These are phyloP conservation scores for Pogonognathellus flavescens DNA, from an alignment of 1,140 invertebrate species.

Conservation along the genomic window DNA sequence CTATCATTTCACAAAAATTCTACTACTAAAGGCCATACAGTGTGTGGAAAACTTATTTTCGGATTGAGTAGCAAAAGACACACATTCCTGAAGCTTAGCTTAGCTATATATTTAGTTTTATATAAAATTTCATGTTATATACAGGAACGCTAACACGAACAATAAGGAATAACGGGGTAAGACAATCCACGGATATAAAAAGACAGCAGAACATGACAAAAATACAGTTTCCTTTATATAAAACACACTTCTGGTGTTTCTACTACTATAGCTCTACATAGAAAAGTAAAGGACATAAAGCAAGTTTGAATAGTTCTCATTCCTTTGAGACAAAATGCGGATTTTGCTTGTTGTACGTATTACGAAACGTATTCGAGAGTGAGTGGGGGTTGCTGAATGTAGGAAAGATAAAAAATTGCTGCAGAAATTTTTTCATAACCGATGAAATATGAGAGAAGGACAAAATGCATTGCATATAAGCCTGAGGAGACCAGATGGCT, in stretches of 20 bases:
- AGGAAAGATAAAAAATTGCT: conserved; percentile 55
- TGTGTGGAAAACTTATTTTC: neutral
- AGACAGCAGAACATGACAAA: conserved; percentile 17
- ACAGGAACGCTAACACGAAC: too few relatives aligned
- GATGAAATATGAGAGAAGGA: conserved; percentile 58
- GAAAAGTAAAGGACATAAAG: conserved; percentile 29
- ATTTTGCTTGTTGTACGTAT: conserved; percentile 24
- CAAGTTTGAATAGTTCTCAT: conserved; percentile 45
- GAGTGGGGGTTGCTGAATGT: neutral
- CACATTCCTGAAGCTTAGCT: neutral
- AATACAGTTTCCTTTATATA: conserved; percentile 44
- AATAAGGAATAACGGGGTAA: neutral
- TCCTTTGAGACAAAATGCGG: conserved; percentile 55
- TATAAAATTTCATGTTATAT: neutral
- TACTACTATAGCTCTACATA: too few relatives aligned
- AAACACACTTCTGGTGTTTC: too few relatives aligned
- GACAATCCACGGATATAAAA: conserved; percentile 14
- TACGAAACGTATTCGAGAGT: too few relatives aligned
- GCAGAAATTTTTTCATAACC: conserved; percentile 58
- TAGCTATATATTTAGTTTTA: neutral
- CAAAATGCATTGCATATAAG: conserved; percentile 41
- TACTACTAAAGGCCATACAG: too few relatives aligned
- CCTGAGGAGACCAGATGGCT: conserved; percentile 28
- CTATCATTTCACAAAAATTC: neutral
- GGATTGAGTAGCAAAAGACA: neutral